Conservation (phyloP, 2,888 invertebrate species). For the Macroteleia sp. region DNA sequence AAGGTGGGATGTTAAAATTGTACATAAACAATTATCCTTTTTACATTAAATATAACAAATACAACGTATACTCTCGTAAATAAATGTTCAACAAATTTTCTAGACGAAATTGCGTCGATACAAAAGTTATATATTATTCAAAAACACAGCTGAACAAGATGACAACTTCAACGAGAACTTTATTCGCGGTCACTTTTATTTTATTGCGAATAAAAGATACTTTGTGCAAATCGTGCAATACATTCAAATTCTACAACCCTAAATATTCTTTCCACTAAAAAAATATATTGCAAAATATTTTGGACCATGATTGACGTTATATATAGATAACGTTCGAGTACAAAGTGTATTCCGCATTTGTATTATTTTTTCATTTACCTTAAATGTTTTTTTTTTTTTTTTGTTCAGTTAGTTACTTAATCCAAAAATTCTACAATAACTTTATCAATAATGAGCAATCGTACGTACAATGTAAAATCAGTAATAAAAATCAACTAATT, state of each 20-base stretch:
- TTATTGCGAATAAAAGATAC: constrained; percentile 40
- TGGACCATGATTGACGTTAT: constrained; percentile 67
- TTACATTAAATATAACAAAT: constrained; percentile 51
- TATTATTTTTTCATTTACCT: constrained; percentile 13
- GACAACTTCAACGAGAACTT: constrained; percentile 6
- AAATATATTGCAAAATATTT: constrained; percentile 76
- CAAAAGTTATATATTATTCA: constrained; percentile 22
- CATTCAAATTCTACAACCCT: constrained; percentile 66
- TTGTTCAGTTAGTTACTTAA: neutral
- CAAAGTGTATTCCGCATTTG: constrained; percentile 67
- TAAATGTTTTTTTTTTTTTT: neutral
- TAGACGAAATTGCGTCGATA: constrained; percentile 18
- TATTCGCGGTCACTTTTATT: neutral
- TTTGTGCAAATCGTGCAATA: constrained; percentile 58
- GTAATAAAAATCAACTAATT: neutral
- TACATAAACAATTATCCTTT: constrained; percentile 35
- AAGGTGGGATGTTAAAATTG: constrained; percentile 29
- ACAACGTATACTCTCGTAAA: constrained; percentile 34
- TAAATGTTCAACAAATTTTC: constrained; percentile 23
- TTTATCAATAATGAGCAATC: constrained; percentile 39
- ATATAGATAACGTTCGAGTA: constrained; percentile 67
- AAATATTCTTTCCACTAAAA: constrained; percentile 69
- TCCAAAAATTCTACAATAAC: neutral
- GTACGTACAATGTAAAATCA: constrained; percentile 23
- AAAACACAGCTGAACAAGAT: constrained; percentile 13